phyloP scores from a whole-genome alignment of 2,797 vertebrate species.

The Notolepis coatsorum region DNA sequence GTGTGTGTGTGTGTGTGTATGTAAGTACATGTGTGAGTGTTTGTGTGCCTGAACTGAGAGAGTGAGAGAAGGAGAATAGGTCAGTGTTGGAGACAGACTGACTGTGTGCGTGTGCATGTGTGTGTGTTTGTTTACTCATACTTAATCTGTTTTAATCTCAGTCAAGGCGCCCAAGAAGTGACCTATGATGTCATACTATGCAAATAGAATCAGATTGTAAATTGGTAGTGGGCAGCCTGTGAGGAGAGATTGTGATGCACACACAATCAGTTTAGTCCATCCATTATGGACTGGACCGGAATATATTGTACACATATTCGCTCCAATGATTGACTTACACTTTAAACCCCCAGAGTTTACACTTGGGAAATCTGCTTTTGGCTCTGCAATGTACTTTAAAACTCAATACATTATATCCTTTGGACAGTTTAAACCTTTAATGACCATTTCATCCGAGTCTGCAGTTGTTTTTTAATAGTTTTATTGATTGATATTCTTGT shows the following conservation, averaged over 20 bases:
- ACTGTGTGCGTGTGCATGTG: not conserved
- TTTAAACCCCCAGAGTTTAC: too few species aligned
- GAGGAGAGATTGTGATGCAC: not conserved
- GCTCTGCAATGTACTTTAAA: too few species aligned
- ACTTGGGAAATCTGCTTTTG: too few species aligned
- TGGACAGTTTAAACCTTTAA: too few species aligned
- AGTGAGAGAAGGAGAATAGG: too few species aligned
- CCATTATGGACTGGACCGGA: too few species aligned
- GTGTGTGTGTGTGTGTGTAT: not conserved
- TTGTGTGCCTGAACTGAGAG: not conserved
- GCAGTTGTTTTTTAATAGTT: not conserved
- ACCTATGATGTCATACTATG: constrained; percentile 65
- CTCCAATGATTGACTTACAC: too few species aligned
- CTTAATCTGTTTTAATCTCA: constrained; percentile 71
- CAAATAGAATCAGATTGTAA: constrained; percentile 44
- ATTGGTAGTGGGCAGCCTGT: not conserved
- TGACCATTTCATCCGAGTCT: not conserved
- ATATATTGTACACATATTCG: too few species aligned
- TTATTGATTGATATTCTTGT: not conserved
- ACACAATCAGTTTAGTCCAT: constrained; percentile 15
- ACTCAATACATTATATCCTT: not conserved
- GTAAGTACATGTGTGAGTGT: not conserved
- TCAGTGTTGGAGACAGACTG: too few species aligned
- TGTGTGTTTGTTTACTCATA: constrained; percentile 44
- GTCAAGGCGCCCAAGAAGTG: constrained; percentile 51